Evolutionary conservation across 1,140 invertebrate species (phyloP).

Genomic region (Eumeta japonica): DNA sequence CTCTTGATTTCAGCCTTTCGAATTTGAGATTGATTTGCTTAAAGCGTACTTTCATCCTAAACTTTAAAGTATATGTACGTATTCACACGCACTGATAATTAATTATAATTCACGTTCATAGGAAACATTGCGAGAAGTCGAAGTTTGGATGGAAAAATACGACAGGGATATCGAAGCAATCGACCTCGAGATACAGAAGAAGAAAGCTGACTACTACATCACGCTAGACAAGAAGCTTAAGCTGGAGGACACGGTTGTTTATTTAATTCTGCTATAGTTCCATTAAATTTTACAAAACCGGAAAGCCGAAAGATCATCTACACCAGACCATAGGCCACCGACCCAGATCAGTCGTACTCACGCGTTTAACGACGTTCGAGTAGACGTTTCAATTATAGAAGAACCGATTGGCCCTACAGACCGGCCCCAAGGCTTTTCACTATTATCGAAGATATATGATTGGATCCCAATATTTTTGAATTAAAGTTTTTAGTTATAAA

Average conservation of each 20-base stretch:
- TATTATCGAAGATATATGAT: no score
- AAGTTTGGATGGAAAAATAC: conserved; percentile 47
- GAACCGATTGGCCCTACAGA: no score
- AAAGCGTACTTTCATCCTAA: no score
- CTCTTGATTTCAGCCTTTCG: no score
- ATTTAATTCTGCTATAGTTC: background rate
- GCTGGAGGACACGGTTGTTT: conserved; percentile 32
- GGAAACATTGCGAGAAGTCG: conserved; percentile 39
- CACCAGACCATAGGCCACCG: background rate
- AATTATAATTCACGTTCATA: conserved; percentile 11
- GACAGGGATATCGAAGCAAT: conserved; percentile 43
- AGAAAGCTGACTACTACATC: conserved; percentile 39
- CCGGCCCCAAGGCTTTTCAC: no score
- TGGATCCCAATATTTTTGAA: no score
- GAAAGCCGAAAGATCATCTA: conserved; percentile 2
- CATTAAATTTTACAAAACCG: background rate
- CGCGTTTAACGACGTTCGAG: no score
- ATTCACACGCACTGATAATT: background rate
- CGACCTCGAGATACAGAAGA: conserved; percentile 41
- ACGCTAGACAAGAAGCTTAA: conserved; percentile 25
- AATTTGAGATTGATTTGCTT: no score
- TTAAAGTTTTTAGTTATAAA: no score
- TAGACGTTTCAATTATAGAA: no score
- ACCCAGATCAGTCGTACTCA: no score
- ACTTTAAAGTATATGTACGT: background rate